Base-by-base conservation (phyloP, 2,113 vertebrate genomes). In the Melozone crissalis region DNA sequence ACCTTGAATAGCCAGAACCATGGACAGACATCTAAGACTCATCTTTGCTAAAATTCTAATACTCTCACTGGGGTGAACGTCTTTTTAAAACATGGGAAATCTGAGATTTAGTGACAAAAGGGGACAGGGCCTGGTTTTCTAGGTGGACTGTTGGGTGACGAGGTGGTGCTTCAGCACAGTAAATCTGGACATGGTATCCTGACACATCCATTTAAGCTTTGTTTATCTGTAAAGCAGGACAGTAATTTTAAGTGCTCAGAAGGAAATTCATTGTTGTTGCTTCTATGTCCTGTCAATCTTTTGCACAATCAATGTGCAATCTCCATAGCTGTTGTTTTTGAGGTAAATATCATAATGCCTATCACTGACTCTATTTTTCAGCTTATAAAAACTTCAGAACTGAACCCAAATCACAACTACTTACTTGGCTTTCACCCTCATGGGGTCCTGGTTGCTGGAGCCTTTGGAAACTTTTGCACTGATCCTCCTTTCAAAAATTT, bases 401-500 rank as follows among this genome's bases (percentile, higher is more conserved):
- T 98, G 97, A 97, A 97, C 93, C 97, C 97, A 80, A 92, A 93
- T 63, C 96, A 97, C 89, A 98, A 98, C 94, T 98, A 98, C 87
- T 92, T 98, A 84, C 95, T 98, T 94, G 98, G 98, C 43, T 98
- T 98, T 96, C 98, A 98, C 71, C 98, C 98, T 65, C 98, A 98
- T n/a, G 98, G 98, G 14, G 94, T 98, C 71, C 84, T 98, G 13
- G 97, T 95, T 37, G 85, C 91, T 94, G 98, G 98, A 96, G 98
- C 96, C 80, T 98, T 98, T 11, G 98, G 97, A 93, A 98, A 98
- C 89, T 98, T 98, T 74, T 98, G 97, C 88, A 97, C 96, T 0
- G 95, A 93, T 86, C 57, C 97, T 7, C 49, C 61, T 69, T 98
- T 98, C 93, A 86, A 94, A 84, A 77, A 95, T 63, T 93, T 98